Conservation (phyloP, 2,797 vertebrate species). For the Ctenopoma multispine region DNA sequence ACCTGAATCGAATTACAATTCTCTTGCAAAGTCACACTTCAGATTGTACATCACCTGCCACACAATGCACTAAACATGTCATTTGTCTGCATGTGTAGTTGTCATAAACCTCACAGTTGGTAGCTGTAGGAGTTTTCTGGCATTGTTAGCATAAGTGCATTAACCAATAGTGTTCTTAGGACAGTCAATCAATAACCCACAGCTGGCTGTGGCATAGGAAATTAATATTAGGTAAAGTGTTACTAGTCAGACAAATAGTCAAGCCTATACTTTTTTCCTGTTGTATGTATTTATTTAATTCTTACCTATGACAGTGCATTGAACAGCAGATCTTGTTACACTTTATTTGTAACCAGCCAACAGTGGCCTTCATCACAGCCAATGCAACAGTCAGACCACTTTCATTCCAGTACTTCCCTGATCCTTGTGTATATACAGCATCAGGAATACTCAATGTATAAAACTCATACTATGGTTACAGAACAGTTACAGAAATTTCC, state of each 20-base stretch:
- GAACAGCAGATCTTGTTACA: not conserved
- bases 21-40: not conserved
- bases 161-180: not conserved
- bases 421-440: no score
- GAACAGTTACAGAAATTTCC: not conserved
- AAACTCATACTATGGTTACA: not conserved
- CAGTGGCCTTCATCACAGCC: no score
- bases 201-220: not conserved
- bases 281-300: constrained; percentile 4
- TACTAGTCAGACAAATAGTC: no score
- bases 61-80: constrained; percentile 2
- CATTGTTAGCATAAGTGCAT: not conserved
- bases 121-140: not conserved
- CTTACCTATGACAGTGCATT: not conserved
- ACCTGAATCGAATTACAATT: not conserved
- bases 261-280: not conserved
- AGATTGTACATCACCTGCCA: not conserved
- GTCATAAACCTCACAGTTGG: not conserved
- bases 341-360: no score
- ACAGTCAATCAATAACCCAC: constrained; percentile 12
- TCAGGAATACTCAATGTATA: no score
- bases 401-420: no score
- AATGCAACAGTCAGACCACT: no score
- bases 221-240: not conserved
- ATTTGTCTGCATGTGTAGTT: not conserved